A percentile compares a stretch with the other conserved stretches of the same genome.
Conservation (phyloP, 2,113 vertebrate species). For the Embiotoca jacksoni region DNA sequence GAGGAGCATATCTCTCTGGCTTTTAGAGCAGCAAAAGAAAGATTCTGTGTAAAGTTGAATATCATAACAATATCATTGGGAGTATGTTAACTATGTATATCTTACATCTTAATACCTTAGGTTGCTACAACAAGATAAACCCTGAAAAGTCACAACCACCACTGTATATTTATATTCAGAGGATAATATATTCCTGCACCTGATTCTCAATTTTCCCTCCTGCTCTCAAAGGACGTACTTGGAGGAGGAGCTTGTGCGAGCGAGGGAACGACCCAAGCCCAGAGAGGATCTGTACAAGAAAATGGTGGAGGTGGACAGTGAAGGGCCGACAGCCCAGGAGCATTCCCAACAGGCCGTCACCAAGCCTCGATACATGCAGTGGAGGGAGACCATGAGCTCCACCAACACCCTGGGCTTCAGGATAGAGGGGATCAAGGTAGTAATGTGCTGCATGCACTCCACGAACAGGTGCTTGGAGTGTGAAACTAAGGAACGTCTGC, state of each 20-base stretch:
- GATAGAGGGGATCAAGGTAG: slow-evolving; percentile 97
- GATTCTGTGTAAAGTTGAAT: neutral
- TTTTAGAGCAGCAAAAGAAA: neutral
- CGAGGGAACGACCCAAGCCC: slow-evolving; percentile 92
- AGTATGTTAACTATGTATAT: neutral
- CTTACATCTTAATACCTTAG: neutral
- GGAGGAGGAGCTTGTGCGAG: slow-evolving; percentile 95
- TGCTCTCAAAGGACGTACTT: slow-evolving; percentile 90
- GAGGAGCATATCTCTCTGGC: neutral
- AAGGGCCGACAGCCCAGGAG: slow-evolving; percentile 92
- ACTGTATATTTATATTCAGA: neutral
- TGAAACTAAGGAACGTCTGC: neutral
- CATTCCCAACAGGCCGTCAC: slow-evolving; percentile 90
- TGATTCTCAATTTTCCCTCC: neutral
- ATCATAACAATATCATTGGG: too few species aligned
- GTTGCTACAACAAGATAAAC: neutral
- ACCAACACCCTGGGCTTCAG: slow-evolving; percentile 96
- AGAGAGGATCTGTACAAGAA: slow-evolving; percentile 97
- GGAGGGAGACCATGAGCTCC: slow-evolving; percentile 97
- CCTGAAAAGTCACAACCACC: slow-evolving; percentile 31
- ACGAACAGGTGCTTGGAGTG: neutral
- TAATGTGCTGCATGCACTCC: neutral
- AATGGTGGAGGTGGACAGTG: slow-evolving; percentile 94
- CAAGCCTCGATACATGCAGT: slow-evolving; percentile 99
- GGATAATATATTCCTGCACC: too few species aligned